Percentiles rank a stretch among this genome's conserved stretches.
These are phyloP conservation scores for Dreissena rostriformis DNA, from an alignment of 1,140 invertebrate genomes.

Conservation along the genomic window DNA sequence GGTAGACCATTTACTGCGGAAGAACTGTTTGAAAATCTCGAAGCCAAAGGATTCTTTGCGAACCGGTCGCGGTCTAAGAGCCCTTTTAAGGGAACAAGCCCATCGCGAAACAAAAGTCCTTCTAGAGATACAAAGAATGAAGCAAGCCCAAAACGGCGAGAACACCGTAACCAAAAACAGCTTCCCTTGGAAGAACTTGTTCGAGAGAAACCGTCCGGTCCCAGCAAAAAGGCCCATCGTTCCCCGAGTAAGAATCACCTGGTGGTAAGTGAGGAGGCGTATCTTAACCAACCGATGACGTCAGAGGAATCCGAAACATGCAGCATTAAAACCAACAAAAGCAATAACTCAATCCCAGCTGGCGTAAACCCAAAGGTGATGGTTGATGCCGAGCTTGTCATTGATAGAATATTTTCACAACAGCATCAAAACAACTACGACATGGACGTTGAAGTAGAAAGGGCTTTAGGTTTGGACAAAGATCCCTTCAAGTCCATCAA, in stretches of 20 bases:
- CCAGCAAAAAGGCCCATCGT: slow-evolving; percentile 49
- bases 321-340: slow-evolving; percentile 57
- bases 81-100: slow-evolving; percentile 30
- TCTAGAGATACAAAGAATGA: slow-evolving; percentile 10
- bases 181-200: slow-evolving; percentile 66
- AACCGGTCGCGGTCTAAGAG: slow-evolving; percentile 47
- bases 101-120: slow-evolving; percentile 12
- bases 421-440: slow-evolving; percentile 34
- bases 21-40: slow-evolving; percentile 67
- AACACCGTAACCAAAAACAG: slow-evolving; percentile 51
- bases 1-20: slow-evolving; percentile 60
- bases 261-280: slow-evolving; percentile 57
- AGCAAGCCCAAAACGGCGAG: slow-evolving; percentile 26
- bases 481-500: slow-evolving; percentile 36
- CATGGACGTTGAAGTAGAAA: slow-evolving; percentile 50
- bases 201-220: slow-evolving; percentile 67
- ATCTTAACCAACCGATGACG: slow-evolving; percentile 61
- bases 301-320: slow-evolving; percentile 67
- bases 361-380: slow-evolving; percentile 41
- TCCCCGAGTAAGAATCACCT: slow-evolving; percentile 53
- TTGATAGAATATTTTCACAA: slow-evolving; percentile 66
- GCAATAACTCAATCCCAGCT: slow-evolving; percentile 19
- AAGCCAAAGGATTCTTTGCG: slow-evolving; percentile 68
- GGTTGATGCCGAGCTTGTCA: slow-evolving; percentile 63
- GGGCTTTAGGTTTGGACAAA: slow-evolving; percentile 59